Evolutionary conservation across 2,888 invertebrate species (phyloP).

Genomic region (Kuschelorhynchus macadamiae): DNA sequence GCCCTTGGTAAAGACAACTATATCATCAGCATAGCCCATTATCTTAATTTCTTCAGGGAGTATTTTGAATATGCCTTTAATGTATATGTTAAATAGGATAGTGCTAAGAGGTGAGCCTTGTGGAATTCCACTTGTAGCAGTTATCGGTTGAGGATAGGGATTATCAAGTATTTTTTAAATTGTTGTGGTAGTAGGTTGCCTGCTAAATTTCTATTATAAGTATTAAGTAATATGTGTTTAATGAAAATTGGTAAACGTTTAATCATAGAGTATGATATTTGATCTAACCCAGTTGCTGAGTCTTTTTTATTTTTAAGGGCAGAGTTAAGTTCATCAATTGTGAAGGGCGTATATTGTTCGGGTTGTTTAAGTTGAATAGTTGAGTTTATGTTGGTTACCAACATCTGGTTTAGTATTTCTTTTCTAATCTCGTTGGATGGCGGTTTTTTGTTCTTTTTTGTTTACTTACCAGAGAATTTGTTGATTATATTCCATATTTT

Average conservation of each 20-base stretch:
- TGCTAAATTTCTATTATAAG: not conserved
- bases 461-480: conserved; percentile 7
- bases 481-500: conserved; percentile 15
- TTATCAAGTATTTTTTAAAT: no score
- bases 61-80: not conserved
- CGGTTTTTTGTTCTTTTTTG: not conserved
- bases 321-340: not conserved
- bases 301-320: conserved; percentile 6
- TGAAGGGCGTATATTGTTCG: not conserved
- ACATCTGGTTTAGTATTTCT: not conserved
- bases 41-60: not conserved
- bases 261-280: not conserved
- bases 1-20: conserved; percentile 1
- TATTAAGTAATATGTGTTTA: not conserved
- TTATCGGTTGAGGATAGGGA: conserved; percentile 4
- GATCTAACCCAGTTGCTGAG: conserved; percentile 17
- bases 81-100: conserved; percentile 3
- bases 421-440: not conserved
- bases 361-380: not conserved
- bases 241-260: not conserved
- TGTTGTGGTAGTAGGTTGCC: conserved; percentile 5
- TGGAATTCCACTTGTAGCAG: conserved; percentile 8
- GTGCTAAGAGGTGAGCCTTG: conserved; percentile 23
- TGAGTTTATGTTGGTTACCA: not conserved
- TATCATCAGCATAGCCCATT: conserved; percentile 23